These are phyloP conservation scores for Microcebus murinus DNA, from an alignment of 2,113 vertebrate species.

Conservation along the genomic window DNA sequence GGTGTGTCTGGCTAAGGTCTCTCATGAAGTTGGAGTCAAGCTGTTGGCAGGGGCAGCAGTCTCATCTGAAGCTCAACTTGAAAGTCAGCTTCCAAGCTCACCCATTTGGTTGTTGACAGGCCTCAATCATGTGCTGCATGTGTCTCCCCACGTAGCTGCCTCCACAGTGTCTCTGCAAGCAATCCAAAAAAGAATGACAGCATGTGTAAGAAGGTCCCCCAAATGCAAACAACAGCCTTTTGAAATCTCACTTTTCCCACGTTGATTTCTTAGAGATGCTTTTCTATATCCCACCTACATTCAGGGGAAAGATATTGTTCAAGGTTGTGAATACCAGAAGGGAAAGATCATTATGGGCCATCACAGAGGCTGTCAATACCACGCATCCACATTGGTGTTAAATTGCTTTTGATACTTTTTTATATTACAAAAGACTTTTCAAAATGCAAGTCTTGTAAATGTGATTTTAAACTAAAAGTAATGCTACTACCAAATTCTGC, in stretches of 20 bases:
- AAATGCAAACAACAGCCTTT: background rate
- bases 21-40: background rate
- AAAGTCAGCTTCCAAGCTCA: fast-evolving
- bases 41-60: background rate
- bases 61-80: background rate
- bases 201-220: background rate
- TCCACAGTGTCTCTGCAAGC: conserved; percentile 25
- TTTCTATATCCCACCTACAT: background rate
- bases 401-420: background rate
- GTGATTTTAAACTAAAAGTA: background rate
- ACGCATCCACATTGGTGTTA: background rate
- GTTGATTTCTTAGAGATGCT: background rate
- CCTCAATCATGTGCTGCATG: background rate
- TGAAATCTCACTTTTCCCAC: background rate
- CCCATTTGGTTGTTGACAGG: background rate
- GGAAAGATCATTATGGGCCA: background rate
- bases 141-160: conserved; percentile 1
- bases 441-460: background rate
- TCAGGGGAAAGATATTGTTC: background rate
- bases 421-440: background rate
- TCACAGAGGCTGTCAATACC: background rate
- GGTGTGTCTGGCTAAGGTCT: background rate
- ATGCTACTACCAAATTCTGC: background rate
- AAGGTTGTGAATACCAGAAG: background rate
- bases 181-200: background rate